Conservation (phyloP, 2,113 vertebrate genomes). For the Etheostoma spectabile region DNA sequence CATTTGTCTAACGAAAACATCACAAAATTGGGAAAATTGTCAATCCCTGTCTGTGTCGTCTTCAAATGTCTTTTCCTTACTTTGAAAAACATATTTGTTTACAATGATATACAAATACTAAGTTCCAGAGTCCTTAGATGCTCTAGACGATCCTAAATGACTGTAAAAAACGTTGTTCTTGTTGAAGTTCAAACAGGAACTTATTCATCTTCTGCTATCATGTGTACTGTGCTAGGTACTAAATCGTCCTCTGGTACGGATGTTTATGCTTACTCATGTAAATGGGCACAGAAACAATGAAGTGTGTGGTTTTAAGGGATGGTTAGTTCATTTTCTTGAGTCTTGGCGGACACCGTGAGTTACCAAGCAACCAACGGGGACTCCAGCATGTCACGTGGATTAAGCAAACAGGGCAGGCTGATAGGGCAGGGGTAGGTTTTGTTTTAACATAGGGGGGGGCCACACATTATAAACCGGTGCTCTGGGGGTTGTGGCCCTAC, state of each 20-base stretch:
- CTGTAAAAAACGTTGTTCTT: not conserved
- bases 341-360: not conserved
- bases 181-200: not conserved
- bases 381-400: not conserved
- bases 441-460: too few relatives aligned
- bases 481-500: too few relatives aligned
- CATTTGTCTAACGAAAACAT: not conserved
- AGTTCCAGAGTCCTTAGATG: not conserved
- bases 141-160: not conserved
- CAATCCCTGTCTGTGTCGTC: not conserved
- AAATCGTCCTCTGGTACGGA: not conserved
- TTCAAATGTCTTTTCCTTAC: not conserved
- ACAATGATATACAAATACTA: not conserved
- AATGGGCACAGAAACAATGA: not conserved
- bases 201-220: not conserved
- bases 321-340: not conserved
- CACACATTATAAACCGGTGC: too few relatives aligned
- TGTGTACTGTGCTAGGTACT: too few relatives aligned
- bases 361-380: not conserved
- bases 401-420: not conserved
- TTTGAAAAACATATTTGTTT: not conserved
- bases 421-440: too few relatives aligned
- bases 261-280: not conserved
- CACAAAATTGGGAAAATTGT: not conserved
- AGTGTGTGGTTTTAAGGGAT: not conserved